A percentile compares a stretch with the other conserved stretches of the same genome.
phyloP scores from a whole-genome alignment of 2,888 invertebrate species.

The Aethes cnicana region DNA sequence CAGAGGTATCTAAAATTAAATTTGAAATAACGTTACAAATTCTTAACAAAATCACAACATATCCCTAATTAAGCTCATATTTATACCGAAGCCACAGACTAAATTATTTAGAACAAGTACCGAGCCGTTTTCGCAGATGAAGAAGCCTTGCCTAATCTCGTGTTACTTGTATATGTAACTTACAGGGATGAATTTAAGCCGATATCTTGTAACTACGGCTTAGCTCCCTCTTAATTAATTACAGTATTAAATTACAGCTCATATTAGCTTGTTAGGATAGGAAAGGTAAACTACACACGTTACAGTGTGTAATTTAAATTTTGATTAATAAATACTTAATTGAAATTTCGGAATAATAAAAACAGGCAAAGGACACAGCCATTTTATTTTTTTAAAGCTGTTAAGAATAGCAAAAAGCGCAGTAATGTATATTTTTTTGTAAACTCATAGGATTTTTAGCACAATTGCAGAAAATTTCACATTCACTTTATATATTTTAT shows the following conservation, averaged over 20 bases:
- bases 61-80: constrained; percentile 1
- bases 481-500: too few species aligned
- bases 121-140: background rate
- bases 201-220: constrained; percentile 8
- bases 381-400: too few species aligned
- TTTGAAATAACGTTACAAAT: too few species aligned
- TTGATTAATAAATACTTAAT: too few species aligned
- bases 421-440: too few species aligned
- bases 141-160: background rate
- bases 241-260: background rate
- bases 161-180: constrained; percentile 2
- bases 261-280: background rate
- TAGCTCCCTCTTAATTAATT: constrained; percentile 5
- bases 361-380: too few species aligned
- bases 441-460: too few species aligned
- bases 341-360: too few species aligned
- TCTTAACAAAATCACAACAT: too few species aligned
- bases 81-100: background rate
- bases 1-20: too few species aligned
- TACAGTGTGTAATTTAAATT: background rate
- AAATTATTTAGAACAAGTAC: background rate
- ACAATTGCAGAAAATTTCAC: too few species aligned
- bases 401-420: too few species aligned
- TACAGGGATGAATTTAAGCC: constrained; percentile 4
- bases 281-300: background rate